These are phyloP conservation scores for Pyxicephalus adspersus DNA, from an alignment of 2,113 vertebrate genomes.

Conservation along the genomic window DNA sequence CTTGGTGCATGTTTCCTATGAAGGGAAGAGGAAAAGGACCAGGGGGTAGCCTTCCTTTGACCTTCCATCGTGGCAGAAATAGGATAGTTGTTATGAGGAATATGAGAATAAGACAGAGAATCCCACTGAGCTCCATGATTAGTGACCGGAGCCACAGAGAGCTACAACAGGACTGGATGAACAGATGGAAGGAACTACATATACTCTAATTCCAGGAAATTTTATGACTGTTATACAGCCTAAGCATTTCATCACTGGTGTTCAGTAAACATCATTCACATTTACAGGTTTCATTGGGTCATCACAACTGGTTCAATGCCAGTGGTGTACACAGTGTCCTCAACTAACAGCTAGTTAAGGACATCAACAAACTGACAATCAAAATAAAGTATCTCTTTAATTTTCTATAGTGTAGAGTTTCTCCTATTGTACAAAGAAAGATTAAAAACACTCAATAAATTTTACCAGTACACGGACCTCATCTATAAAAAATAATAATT, in stretches of 20 bases:
- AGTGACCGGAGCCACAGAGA: neutral
- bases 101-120: constrained; percentile 21
- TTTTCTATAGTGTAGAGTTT: too few relatives aligned
- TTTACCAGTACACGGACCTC: too few relatives aligned
- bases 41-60: constrained; percentile 20
- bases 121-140: constrained; percentile 28
- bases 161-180: neutral
- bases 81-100: neutral
- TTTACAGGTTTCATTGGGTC: constrained; percentile 10
- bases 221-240: constrained; percentile 1
- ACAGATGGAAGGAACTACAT: neutral
- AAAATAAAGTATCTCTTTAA: too few relatives aligned
- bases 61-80: neutral
- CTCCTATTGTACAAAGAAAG: too few relatives aligned
- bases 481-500: too few relatives aligned
- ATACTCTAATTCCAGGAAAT: neutral
- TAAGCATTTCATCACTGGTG: constrained; percentile 2
- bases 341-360: neutral
- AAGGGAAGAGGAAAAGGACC: constrained; percentile 53
- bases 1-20: constrained; percentile 58
- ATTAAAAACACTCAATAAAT: too few relatives aligned
- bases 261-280: constrained; percentile 18
- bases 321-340: neutral
- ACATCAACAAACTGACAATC: too few relatives aligned
- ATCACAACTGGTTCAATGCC: constrained; percentile 1